Percentiles rank a stretch among this genome's conserved stretches.
Conservation (phyloP, 2,888 invertebrate species). For the Heteropelma amictum region DNA sequence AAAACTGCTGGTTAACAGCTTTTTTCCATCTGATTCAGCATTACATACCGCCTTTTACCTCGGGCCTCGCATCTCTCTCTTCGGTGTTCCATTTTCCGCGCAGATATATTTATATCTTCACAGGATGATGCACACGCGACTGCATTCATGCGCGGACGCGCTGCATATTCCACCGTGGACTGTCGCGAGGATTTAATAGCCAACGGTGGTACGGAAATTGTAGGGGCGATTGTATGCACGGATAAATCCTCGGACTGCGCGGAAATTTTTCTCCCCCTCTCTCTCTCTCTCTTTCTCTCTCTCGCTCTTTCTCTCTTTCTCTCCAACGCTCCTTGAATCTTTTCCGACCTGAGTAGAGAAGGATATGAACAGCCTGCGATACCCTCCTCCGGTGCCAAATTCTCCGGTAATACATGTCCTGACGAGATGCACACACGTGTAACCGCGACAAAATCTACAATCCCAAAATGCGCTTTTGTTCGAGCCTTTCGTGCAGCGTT, state of each 20-base stretch:
- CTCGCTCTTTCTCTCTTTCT: not conserved
- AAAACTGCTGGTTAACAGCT: conserved; percentile 25
- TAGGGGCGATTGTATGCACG: conserved; percentile 48
- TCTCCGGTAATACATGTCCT: conserved; percentile 14
- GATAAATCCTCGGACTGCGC: conserved; percentile 42
- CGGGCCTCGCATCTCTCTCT: not conserved
- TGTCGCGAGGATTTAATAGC: conserved; percentile 49
- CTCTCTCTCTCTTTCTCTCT: not conserved
- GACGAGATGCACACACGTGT: not conserved
- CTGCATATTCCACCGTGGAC: conserved; percentile 43
- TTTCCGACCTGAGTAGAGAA: conserved; percentile 7
- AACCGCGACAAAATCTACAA: conserved; percentile 20
- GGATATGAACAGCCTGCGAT: conserved; percentile 49
- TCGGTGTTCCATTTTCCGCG: not conserved
- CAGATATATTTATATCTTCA: not conserved
- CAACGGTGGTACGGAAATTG: conserved; percentile 50
- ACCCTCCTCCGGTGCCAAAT: conserved; percentile 45
- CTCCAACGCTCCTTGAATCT: conserved; percentile 7
- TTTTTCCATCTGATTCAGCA: not conserved
- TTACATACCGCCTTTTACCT: not conserved
- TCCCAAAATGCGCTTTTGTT: conserved; percentile 20
- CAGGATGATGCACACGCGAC: conserved; percentile 24
- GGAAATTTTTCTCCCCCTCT: conserved; percentile 19
- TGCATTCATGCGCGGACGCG: conserved; percentile 7
- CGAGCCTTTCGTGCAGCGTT: conserved; percentile 12